Conservation (phyloP, 2,113 vertebrate species). For the Sceloporus tristichus region DNA sequence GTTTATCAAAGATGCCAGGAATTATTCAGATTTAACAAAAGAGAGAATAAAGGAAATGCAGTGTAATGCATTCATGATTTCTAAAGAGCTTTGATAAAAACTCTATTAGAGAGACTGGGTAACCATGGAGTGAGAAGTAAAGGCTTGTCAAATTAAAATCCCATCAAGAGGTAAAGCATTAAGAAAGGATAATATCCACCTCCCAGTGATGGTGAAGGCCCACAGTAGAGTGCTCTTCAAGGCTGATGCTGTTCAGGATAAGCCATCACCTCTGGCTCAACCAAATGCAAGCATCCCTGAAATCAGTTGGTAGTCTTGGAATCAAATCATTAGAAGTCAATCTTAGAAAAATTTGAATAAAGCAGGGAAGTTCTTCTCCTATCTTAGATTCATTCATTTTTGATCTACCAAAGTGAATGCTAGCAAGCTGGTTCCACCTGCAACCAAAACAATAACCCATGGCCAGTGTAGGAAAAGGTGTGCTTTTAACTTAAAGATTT, state of each 20-base stretch:
- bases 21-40: constrained; percentile 58
- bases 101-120: constrained; percentile 50
- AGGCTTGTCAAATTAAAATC: constrained; percentile 58
- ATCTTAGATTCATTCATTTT: background rate
- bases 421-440: background rate
- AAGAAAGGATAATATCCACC: constrained; percentile 46
- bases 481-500: background rate
- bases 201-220: constrained; percentile 45
- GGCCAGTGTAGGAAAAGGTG: constrained; percentile 6
- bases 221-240: constrained; percentile 21
- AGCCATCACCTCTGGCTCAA: background rate
- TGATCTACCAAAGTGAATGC: constrained; percentile 24
- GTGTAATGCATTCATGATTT: constrained; percentile 67
- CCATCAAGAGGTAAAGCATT: constrained; percentile 34
- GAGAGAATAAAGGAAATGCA: constrained; percentile 53
- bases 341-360: constrained; percentile 48
- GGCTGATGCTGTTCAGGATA: constrained; percentile 25
- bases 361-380: constrained; percentile 31
- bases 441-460: background rate
- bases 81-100: constrained; percentile 66
- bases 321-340: constrained; percentile 41
- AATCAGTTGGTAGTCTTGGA: constrained; percentile 41
- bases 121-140: constrained; percentile 65
- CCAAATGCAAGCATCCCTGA: constrained; percentile 47
- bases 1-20: constrained; percentile 28